These are phyloP conservation scores for Syngnathus rostellatus DNA, from an alignment of 2,797 vertebrate genomes.

Conservation along the genomic window DNA sequence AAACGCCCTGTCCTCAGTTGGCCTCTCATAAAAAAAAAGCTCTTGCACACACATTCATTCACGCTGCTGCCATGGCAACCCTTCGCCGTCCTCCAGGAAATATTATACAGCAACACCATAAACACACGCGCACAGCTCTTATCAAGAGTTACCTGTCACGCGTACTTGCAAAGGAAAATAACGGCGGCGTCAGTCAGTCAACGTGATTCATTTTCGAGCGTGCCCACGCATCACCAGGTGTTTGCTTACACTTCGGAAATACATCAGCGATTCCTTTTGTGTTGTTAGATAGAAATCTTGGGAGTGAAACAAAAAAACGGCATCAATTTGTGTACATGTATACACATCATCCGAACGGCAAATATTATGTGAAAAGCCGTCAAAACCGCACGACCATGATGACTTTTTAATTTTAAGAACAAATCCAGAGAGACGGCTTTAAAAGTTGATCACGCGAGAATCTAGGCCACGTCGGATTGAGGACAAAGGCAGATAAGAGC, in stretches of 20 bases:
- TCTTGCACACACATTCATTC: constrained; percentile 7
- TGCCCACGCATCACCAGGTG: neutral
- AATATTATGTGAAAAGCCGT: no score
- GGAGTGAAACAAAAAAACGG: neutral
- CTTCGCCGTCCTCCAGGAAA: constrained; percentile 46
- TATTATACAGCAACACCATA: constrained; percentile 45
- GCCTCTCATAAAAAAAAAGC: constrained; percentile 34
- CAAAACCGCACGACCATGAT: constrained; percentile 3
- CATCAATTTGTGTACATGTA: neutral
- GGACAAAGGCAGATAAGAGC: constrained; percentile 32
- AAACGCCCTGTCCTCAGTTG: constrained; percentile 46
- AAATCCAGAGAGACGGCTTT: constrained; percentile 17
- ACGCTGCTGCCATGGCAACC: constrained; percentile 66
- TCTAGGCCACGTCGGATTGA: constrained; percentile 33
- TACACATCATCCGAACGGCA: neutral
- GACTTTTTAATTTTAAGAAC: constrained; percentile 23
- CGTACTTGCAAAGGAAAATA: neutral
- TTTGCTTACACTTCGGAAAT: neutral
- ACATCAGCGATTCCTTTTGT: neutral
- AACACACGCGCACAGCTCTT: constrained; percentile 29
- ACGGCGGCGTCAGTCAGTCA: neutral
- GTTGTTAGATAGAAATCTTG: neutral
- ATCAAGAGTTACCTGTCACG: neutral
- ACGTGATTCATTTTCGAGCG: neutral
- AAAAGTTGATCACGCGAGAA: constrained; percentile 23